Conservation (phyloP, 64 coral and sea anemone species). For the Porites australiensis region DNA sequence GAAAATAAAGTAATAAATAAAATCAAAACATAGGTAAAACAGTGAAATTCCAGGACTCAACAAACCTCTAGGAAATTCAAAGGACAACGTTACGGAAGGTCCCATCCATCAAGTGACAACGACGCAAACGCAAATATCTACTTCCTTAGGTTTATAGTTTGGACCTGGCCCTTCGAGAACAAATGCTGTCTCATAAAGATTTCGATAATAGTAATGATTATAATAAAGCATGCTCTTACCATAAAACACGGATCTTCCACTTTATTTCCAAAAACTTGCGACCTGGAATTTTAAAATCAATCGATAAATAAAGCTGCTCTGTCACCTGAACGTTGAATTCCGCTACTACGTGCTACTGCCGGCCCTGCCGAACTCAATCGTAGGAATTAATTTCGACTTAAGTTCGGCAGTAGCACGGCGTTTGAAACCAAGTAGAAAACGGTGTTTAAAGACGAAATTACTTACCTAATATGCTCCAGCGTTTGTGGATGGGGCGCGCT, state of each 20-base stretch:
- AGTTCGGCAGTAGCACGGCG: too few relatives aligned
- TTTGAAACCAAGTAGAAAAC: neutral
- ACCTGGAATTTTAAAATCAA: slow-evolving; percentile 23
- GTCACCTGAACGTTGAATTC: neutral
- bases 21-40: neutral
- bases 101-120: too few relatives aligned
- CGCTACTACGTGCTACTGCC: too few relatives aligned
- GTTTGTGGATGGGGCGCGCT: slow-evolving; percentile 79
- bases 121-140: too few relatives aligned
- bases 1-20: neutral
- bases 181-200: too few relatives aligned
- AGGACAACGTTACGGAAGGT: too few relatives aligned
- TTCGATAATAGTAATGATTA: too few relatives aligned
- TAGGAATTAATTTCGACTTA: too few relatives aligned
- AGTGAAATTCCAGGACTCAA: neutral
- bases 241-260: slow-evolving; percentile 50
- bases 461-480: slow-evolving; percentile 70
- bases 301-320: neutral
- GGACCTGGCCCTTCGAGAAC: too few relatives aligned
- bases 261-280: slow-evolving; percentile 71
- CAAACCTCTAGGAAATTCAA: too few relatives aligned
- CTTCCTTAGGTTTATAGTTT: too few relatives aligned
- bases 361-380: too few relatives aligned
- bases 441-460: neutral
- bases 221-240: slow-evolving; percentile 21